These are phyloP conservation scores for Arbacia lixula DNA, from an alignment of 53 echinoderm and acorn worm species.

Conservation along the genomic window DNA sequence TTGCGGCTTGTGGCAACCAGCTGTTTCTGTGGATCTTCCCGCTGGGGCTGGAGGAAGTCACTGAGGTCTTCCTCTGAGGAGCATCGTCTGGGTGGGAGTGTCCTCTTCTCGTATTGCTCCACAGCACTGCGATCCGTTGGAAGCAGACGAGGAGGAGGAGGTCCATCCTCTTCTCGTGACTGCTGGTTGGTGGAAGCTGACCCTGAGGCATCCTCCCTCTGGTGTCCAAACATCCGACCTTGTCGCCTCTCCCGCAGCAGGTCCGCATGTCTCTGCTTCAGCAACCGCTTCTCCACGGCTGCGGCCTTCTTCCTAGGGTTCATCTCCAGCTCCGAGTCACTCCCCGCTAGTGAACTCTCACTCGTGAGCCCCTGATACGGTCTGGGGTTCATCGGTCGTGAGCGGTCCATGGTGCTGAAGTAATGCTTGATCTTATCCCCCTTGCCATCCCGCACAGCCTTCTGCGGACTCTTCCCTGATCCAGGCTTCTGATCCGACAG, in stretches of 20 bases:
- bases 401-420: constrained; percentile 75
- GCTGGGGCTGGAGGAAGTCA: background rate
- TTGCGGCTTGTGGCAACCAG: constrained; percentile 38
- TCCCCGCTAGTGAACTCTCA: constrained; percentile 66
- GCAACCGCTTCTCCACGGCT: constrained; percentile 61
- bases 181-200: constrained; percentile 21
- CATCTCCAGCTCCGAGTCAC: constrained; percentile 83
- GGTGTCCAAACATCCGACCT: constrained; percentile 68
- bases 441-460: constrained; percentile 51
- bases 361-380: constrained; percentile 85
- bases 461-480: constrained; percentile 62
- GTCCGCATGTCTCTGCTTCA: constrained; percentile 63
- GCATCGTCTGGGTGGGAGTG: background rate
- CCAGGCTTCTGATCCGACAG: constrained; percentile 82
- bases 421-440: constrained; percentile 88
- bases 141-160: constrained; percentile 4
- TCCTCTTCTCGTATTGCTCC: constrained; percentile 31
- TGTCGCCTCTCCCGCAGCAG: constrained; percentile 75
- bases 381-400: constrained; percentile 70
- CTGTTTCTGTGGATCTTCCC: constrained; percentile 27
- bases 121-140: constrained; percentile 24
- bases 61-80: constrained; percentile 51
- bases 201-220: constrained; percentile 34
- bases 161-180: constrained; percentile 21
- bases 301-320: constrained; percentile 68